These are phyloP conservation scores for Nibea coibor DNA, from an alignment of 2,113 vertebrate genomes.

Conservation along the genomic window DNA sequence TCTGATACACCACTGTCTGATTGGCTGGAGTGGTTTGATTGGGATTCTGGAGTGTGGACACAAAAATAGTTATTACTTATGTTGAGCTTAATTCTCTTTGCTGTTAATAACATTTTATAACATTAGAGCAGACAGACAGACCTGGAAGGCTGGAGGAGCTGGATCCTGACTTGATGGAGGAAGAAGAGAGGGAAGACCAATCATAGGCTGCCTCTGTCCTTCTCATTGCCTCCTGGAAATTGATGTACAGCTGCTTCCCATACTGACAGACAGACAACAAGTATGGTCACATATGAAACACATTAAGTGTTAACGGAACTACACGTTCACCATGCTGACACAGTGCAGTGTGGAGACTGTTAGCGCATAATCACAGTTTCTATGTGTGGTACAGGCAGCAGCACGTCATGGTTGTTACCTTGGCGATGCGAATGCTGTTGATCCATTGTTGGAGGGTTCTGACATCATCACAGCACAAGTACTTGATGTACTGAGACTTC, in stretches of 20 bases:
- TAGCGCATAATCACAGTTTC: no score
- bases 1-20: constrained; percentile 98
- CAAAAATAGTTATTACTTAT: neutral
- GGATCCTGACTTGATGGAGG: constrained; percentile 97
- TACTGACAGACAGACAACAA: constrained; percentile 83
- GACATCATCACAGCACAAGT: constrained; percentile 96
- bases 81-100: neutral
- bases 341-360: neutral
- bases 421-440: constrained; percentile 97
- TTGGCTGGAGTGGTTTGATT: constrained; percentile 96
- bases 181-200: constrained; percentile 97
- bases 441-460: constrained; percentile 97
- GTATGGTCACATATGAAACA: neutral
- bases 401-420: constrained; percentile 81
- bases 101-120: no score
- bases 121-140: constrained; percentile 54
- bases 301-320: neutral
- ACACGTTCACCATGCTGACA: neutral
- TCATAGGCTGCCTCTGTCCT: constrained; percentile 94
- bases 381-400: neutral
- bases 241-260: constrained; percentile 94
- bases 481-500: constrained; percentile 99
- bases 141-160: constrained; percentile 98
- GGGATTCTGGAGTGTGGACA: constrained; percentile 87
- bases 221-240: constrained; percentile 96